A percentile compares a stretch with the other conserved stretches of the same genome.
These are phyloP conservation scores for Rhabdophis nuchalis DNA, from an alignment of 2,797 vertebrate genomes.

Conservation along the genomic window DNA sequence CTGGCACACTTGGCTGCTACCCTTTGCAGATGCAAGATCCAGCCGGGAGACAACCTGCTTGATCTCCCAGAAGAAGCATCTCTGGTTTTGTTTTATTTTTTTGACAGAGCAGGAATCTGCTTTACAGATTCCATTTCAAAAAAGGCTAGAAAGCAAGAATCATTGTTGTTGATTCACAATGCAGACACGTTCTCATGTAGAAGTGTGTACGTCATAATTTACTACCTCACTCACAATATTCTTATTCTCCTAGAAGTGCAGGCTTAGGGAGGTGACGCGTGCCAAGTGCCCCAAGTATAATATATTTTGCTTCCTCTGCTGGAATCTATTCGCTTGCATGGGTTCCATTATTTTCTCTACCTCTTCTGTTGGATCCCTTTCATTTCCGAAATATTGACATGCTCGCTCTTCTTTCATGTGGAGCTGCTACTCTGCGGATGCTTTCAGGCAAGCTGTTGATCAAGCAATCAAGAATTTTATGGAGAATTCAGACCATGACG, in stretches of 20 bases:
- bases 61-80: neutral
- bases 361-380: neutral
- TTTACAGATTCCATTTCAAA: neutral
- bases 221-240: neutral
- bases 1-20: neutral
- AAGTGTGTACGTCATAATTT: neutral
- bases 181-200: neutral
- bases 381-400: neutral
- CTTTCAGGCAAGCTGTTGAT: neutral
- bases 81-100: neutral
- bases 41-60: neutral
- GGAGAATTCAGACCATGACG: neutral
- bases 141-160: neutral
- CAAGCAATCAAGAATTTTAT: neutral
- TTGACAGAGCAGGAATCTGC: neutral
- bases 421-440: neutral
- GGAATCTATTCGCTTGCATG: neutral
- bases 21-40: neutral
- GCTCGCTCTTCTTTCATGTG: neutral
- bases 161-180: neutral
- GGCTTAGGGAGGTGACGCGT: neutral
- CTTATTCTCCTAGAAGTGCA: neutral
- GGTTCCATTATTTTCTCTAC: neutral
- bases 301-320: neutral
- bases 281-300: neutral